Conservation (phyloP, 2,113 vertebrate species). For the Amphiprion percula region DNA sequence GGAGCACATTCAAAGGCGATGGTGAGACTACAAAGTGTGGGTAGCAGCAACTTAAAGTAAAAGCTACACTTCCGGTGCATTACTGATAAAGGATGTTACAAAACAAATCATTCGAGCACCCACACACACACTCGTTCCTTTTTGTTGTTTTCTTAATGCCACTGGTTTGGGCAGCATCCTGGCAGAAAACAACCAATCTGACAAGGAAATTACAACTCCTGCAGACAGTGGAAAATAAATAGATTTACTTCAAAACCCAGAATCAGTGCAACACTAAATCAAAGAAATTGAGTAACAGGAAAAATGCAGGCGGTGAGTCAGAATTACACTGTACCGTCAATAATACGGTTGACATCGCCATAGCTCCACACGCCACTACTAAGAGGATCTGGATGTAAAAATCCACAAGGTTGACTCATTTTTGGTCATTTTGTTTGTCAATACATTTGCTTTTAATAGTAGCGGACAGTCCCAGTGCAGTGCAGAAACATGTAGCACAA, state of each 20-base stretch:
- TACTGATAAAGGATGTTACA: background rate
- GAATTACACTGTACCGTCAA: background rate
- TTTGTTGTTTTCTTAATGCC: slow-evolving; percentile 13
- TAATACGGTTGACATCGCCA: background rate
- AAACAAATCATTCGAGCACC: background rate
- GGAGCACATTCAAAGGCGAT: slow-evolving; percentile 3
- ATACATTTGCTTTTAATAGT: slow-evolving; percentile 6
- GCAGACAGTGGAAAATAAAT: background rate
- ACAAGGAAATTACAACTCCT: slow-evolving; percentile 33
- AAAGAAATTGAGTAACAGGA: slow-evolving; percentile 10
- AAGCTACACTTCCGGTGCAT: background rate
- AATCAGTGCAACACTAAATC: slow-evolving; percentile 5
- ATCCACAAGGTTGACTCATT: slow-evolving; percentile 1
- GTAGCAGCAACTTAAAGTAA: background rate
- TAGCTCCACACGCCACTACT: background rate
- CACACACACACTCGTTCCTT: background rate
- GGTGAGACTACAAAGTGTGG: background rate
- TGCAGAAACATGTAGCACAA: background rate
- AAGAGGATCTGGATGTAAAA: background rate
- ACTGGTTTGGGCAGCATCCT: slow-evolving; percentile 4
- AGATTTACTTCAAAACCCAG: slow-evolving; percentile 1
- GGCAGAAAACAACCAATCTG: slow-evolving; percentile 24
- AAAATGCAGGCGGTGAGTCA: background rate
- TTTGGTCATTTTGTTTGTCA: background rate
- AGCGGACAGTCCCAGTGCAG: slow-evolving; percentile 8